Evolutionary conservation across 2,888 invertebrate species (phyloP), one percentile per base, ranked within the genome.

Genomic region (Apamea sordens): DNA sequence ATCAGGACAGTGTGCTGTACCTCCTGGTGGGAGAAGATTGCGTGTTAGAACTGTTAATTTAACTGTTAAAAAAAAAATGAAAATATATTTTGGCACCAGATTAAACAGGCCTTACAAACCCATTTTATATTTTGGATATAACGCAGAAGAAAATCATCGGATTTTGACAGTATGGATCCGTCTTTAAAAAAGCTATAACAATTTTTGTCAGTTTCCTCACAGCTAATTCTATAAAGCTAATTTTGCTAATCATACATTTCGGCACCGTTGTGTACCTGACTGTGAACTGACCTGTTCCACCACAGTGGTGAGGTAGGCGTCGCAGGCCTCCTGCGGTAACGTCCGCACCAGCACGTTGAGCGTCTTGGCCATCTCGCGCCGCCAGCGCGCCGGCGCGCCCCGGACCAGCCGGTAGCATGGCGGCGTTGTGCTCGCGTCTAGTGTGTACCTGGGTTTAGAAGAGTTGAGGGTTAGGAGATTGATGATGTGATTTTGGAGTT

Each of bases 1-100:
- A 98, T 98, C 87, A 98, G 97, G 13, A 98, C 98, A 0, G 98
- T 98, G 92, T 98, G 98, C 90, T 98, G 98, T 2, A 98, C 98
- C 94, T 98, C 98, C 98, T 98, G 21, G 21, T 93, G 1, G 15
- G 10, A 21, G 36, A 36, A 36, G 4, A 36, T 36, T 21, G 21
- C 0, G 11, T 24, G 10, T 56, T 47, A 41, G 41, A 41, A 41
- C 0, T 41, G 41, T 41, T 41, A 41, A n/a, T n/a, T n/a, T n/a
- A n/a, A n/a, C n/a, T n/a, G n/a, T n/a, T n/a, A n/a, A n/a, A n/a
- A n/a, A n/a, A n/a, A 41, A 41, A 7, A 41, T 32, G 7, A 41
- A 5, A 36, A 36, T 6, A 41, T 6, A 7, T 7, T 41, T 41
- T 41, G 41, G 41, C 41, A 41, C 41, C 7, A 41, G 7, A 6